phyloP scores from a whole-genome alignment of 2,888 invertebrate genomes.

The Acanthococcus lagerstroemiae region DNA sequence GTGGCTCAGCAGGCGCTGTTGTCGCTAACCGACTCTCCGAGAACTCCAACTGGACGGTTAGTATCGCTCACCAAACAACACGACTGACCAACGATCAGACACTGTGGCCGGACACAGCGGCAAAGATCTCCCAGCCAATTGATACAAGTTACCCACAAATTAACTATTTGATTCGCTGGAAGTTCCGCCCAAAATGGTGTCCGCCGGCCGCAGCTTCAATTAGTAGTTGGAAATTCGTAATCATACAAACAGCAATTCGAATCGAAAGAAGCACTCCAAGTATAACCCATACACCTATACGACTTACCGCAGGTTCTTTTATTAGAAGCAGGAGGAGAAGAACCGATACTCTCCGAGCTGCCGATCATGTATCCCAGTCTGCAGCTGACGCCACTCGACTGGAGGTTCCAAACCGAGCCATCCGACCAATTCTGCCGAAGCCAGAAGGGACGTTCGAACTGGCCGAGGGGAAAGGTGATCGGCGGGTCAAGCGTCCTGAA shows the following conservation, averaged over 20 bases:
- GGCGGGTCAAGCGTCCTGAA: constrained; percentile 74
- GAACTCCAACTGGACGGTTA: constrained; percentile 53
- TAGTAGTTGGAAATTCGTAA: too few relatives aligned
- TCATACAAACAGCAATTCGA: too few relatives aligned
- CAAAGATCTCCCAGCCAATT: neutral
- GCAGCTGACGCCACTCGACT: constrained; percentile 65
- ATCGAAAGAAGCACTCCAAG: too few relatives aligned
- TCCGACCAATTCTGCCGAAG: constrained; percentile 49
- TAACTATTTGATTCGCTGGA: too few relatives aligned
- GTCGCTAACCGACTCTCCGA: constrained; percentile 68
- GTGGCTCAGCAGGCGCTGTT: constrained; percentile 71
- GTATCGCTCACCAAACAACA: constrained; percentile 2
- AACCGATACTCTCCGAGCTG: constrained; percentile 59
- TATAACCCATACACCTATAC: too few relatives aligned
- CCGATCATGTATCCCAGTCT: constrained; percentile 61
- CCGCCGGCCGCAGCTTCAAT: too few relatives aligned
- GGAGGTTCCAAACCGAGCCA: constrained; percentile 70
- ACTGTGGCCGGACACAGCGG: neutral
- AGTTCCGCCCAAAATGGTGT: too few relatives aligned
- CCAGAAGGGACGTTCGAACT: constrained; percentile 42
- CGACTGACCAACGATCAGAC: too few relatives aligned
- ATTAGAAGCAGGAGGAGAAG: constrained; percentile 71
- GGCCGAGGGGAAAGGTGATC: constrained; percentile 49
- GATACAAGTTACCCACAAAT: too few relatives aligned
- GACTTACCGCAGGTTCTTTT: constrained; percentile 54